These are phyloP conservation scores for Phasia obesa DNA, from an alignment of 2,888 invertebrate genomes.

Conservation along the genomic window DNA sequence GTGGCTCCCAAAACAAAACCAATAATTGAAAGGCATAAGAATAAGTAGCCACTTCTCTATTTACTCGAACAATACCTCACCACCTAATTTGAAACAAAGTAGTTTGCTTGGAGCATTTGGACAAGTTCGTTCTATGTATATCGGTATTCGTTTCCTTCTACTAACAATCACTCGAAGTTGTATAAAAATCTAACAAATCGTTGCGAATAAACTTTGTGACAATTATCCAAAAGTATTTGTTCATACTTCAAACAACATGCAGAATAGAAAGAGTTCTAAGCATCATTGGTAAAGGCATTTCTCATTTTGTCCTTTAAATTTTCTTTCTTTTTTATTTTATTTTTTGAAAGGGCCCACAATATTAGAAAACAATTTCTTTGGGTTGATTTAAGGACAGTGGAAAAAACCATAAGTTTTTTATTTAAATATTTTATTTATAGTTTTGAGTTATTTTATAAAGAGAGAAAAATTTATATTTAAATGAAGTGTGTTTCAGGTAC, in stretches of 20 bases:
- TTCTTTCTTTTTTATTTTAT: slow-evolving; percentile 9
- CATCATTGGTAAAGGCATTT: slow-evolving; percentile 47
- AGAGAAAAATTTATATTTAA: no score
- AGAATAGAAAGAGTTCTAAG: slow-evolving; percentile 51
- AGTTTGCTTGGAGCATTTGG: slow-evolving; percentile 8
- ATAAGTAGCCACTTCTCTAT: slow-evolving; percentile 64
- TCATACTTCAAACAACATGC: slow-evolving; percentile 14
- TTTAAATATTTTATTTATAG: no score
- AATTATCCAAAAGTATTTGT: slow-evolving; percentile 1
- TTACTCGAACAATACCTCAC: slow-evolving; percentile 13
- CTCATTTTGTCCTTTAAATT: slow-evolving; percentile 5
- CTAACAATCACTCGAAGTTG: slow-evolving; percentile 59
- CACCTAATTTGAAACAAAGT: slow-evolving; percentile 26
- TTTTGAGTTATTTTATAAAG: no score
- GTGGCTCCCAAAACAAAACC: slow-evolving; percentile 63
- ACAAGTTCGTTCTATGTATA: neutral
- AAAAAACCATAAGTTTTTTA: no score
- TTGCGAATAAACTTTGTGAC: slow-evolving; percentile 47
- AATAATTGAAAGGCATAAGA: slow-evolving; percentile 64
- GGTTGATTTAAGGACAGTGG: no score
- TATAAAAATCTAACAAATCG: slow-evolving; percentile 43
- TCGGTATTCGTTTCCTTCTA: slow-evolving; percentile 20
- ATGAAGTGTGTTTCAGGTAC: no score
- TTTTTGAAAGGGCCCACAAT: slow-evolving; percentile 16
- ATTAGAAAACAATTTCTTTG: neutral